These are phyloP conservation scores for Nebria salina DNA, from an alignment of 2,888 invertebrate genomes.

Conservation along the genomic window DNA sequence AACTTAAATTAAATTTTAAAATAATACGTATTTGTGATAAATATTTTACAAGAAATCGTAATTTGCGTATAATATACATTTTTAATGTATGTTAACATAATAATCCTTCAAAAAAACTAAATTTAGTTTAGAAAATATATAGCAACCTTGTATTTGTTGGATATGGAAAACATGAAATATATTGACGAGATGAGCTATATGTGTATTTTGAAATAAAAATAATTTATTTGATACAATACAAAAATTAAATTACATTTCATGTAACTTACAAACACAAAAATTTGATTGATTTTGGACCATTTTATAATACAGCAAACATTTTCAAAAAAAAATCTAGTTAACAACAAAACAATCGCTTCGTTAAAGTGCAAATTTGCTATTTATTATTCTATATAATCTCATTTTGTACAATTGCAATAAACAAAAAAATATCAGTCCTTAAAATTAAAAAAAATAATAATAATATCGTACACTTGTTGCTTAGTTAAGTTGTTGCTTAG, in stretches of 20 bases:
- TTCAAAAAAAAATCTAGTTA: conserved; percentile 26
- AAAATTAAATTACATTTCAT: conserved; percentile 7
- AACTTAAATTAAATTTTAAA: too few relatives aligned
- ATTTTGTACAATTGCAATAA: conserved; percentile 27
- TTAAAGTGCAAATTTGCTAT: conserved; percentile 38
- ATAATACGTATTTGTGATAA: too few relatives aligned
- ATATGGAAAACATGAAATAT: not conserved
- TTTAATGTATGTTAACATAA: too few relatives aligned
- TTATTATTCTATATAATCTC: conserved; percentile 25
- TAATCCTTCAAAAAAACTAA: too few relatives aligned
- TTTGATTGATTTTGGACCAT: conserved; percentile 24
- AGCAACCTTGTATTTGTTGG: not conserved
- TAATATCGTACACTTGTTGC: not conserved
- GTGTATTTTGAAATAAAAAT: not conserved
- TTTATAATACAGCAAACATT: conserved; percentile 33
- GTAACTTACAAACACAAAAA: conserved; percentile 17
- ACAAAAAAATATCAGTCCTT: conserved; percentile 30
- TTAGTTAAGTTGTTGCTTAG: not conserved
- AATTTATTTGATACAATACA: conserved; percentile 24
- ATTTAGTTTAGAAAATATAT: too few relatives aligned
- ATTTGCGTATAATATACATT: too few relatives aligned
- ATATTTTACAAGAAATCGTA: too few relatives aligned
- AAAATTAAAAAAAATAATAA: not conserved
- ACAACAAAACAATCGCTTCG: conserved; percentile 30
- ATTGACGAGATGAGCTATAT: too few relatives aligned